Conservation (phyloP, 2,888 invertebrate species). For the Laspeyria flexula region DNA sequence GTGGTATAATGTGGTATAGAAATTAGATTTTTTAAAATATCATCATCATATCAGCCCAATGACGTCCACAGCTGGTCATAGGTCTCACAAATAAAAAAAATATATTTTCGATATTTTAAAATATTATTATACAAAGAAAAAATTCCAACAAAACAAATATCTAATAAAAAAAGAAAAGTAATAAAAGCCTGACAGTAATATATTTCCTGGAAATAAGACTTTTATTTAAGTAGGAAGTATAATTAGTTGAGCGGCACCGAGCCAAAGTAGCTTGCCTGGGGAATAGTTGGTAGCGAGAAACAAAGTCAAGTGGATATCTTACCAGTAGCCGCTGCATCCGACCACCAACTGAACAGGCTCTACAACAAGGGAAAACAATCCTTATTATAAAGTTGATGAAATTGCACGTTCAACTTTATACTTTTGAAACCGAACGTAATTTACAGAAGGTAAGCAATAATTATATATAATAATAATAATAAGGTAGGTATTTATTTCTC, state of each 20-base stretch:
- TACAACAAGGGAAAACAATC: conserved; percentile 54
- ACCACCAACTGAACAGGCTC: conserved; percentile 41
- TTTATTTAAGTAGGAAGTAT: conserved; percentile 42
- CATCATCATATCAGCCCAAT: too few species aligned
- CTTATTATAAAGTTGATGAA: conserved; percentile 27
- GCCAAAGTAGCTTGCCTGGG: conserved; percentile 55
- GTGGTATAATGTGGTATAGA: too few species aligned
- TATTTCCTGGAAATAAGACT: conserved; percentile 31
- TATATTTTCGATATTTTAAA: too few species aligned
- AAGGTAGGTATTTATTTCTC: too few species aligned
- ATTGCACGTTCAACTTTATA: background rate
- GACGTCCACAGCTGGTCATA: too few species aligned
- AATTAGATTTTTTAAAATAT: too few species aligned
- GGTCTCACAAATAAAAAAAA: too few species aligned
- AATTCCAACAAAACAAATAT: background rate
- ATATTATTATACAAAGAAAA: too few species aligned
- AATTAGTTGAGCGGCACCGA: conserved; percentile 61
- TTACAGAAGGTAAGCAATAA: too few species aligned
- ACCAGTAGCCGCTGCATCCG: conserved; percentile 56
- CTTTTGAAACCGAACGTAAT: background rate
- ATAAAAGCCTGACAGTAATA: conserved; percentile 11
- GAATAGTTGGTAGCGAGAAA: conserved; percentile 46
- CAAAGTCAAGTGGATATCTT: conserved; percentile 56
- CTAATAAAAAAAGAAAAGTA: conserved; percentile 2
- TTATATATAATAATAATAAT: too few species aligned